Percentiles rank a stretch among this genome's conserved stretches.
Evolutionary conservation across 2,888 invertebrate species (phyloP).

Genomic region (Lasioglossum villosulum): DNA sequence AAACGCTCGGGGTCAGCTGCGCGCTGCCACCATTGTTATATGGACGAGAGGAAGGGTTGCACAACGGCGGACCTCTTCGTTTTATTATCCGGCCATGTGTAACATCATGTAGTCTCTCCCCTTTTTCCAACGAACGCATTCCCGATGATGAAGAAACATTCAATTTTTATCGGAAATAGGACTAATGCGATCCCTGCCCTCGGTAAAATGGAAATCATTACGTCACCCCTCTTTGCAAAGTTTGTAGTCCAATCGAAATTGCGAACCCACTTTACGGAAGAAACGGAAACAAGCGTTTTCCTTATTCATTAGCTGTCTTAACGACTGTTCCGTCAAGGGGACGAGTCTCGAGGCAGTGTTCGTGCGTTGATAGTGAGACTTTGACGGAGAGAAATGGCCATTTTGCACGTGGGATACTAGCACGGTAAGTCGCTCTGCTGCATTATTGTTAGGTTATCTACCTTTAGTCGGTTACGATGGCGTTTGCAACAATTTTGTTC

Average conservation of each 20-base stretch:
- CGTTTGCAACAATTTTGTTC: too few species aligned
- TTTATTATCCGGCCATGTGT: neutral
- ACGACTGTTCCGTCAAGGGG: neutral
- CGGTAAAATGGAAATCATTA: neutral
- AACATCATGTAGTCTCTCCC: neutral
- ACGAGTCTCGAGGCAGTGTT: neutral
- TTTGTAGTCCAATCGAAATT: neutral
- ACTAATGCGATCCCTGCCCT: neutral
- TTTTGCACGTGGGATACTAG: too few species aligned
- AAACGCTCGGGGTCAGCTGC: neutral
- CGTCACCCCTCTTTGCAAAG: neutral
- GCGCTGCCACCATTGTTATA: neutral
- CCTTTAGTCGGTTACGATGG: neutral
- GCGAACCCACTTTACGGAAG: neutral
- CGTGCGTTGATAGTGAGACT: neutral
- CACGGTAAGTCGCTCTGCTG: neutral
- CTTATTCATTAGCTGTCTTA: conserved; percentile 8
- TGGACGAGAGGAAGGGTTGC: neutral
- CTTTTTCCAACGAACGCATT: neutral
- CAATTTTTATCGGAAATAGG: neutral
- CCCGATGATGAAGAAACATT: neutral
- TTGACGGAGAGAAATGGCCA: too few species aligned
- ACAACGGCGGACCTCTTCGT: neutral
- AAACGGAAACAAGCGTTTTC: neutral
- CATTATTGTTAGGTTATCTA: neutral